phyloP scores from a whole-genome alignment of 1,140 invertebrate species.

The Brachionus manjavacas region DNA sequence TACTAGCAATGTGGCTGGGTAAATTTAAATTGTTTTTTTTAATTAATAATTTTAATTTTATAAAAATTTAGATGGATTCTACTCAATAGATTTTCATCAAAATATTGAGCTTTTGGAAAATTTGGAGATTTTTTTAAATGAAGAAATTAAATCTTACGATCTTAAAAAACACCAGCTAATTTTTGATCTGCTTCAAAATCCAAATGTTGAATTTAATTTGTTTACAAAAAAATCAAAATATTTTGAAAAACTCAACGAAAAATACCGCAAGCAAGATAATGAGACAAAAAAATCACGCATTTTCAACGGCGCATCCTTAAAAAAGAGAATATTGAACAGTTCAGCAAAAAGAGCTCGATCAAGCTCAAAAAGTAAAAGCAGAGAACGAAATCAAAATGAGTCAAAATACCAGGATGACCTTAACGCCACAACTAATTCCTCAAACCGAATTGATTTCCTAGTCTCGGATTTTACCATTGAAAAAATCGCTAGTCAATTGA shows the following conservation, averaged over 20 bases:
- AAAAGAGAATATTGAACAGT: slow-evolving; percentile 22
- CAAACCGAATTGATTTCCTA: neutral
- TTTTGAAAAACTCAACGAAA: neutral
- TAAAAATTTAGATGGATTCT: neutral
- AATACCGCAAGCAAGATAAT: slow-evolving; percentile 4
- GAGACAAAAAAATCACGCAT: neutral
- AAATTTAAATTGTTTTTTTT: neutral
- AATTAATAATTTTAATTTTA: neutral
- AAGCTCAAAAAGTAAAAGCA: slow-evolving; percentile 24
- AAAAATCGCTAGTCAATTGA: slow-evolving; percentile 32
- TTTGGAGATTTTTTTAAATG: neutral
- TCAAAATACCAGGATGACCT: neutral
- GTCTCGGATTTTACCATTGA: slow-evolving; percentile 9
- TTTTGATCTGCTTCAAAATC: neutral
- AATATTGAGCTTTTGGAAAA: neutral
- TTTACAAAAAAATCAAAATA: slow-evolving; percentile 29
- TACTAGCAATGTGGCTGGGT: slow-evolving; percentile 31
- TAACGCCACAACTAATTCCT: neutral
- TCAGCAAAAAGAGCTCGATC: neutral
- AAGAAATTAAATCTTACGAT: neutral
- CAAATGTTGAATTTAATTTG: slow-evolving; percentile 32
- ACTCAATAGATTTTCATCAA: slow-evolving; percentile 25
- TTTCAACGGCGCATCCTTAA: neutral
- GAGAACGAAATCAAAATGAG: neutral
- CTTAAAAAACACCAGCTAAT: neutral